phyloP scores from a whole-genome alignment of 2,113 vertebrate species.

The Oryzias javanicus region DNA sequence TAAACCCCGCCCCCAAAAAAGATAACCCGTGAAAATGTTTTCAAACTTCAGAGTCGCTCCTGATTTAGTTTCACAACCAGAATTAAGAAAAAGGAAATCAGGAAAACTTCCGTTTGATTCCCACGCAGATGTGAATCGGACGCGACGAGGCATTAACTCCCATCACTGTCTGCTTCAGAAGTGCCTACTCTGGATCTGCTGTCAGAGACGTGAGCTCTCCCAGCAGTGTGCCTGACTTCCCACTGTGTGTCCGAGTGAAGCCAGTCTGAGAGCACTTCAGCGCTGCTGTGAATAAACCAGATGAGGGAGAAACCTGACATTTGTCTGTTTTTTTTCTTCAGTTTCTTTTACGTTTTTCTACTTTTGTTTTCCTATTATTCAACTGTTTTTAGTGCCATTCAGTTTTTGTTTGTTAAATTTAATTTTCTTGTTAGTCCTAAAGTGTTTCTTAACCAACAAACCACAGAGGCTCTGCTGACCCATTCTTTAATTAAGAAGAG shows the following conservation, averaged over 20 bases:
- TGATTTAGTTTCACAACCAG: too few species aligned
- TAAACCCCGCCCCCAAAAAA: too few species aligned
- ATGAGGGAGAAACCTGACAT: constrained; percentile 14
- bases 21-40: too few species aligned
- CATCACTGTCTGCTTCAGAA: constrained; percentile 68
- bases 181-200: constrained; percentile 72
- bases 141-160: neutral
- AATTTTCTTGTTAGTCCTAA: too few species aligned
- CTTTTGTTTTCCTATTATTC: too few species aligned
- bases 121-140: too few species aligned
- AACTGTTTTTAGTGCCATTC: too few species aligned
- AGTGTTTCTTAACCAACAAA: neutral
- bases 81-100: too few species aligned
- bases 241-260: constrained; percentile 27
- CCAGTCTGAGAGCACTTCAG: constrained; percentile 24
- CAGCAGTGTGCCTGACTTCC: constrained; percentile 52
- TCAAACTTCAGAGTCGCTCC: too few species aligned
- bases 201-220: constrained; percentile 50
- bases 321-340: neutral
- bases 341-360: too few species aligned
- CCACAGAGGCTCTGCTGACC: constrained; percentile 3
- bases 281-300: constrained; percentile 56
- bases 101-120: too few species aligned
- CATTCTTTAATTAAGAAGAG: constrained; percentile 9
- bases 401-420: neutral